Evolutionary conservation across 2,797 vertebrate species (phyloP).

Genomic region (Propithecus deckenii): DNA sequence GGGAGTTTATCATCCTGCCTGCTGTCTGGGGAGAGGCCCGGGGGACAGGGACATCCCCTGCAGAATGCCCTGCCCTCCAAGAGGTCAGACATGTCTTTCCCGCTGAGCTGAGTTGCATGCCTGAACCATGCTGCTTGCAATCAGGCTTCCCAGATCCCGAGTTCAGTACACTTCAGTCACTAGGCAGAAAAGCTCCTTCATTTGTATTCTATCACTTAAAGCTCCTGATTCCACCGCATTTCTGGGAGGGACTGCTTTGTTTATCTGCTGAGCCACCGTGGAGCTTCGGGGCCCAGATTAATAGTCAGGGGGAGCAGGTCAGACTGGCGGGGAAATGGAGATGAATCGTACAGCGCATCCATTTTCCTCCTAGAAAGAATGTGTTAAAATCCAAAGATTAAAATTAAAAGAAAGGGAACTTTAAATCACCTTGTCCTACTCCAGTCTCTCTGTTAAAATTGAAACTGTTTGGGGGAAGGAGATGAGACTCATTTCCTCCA

Average conservation of each 20-base stretch:
- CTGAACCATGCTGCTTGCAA: neutral
- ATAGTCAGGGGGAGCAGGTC: slow-evolving; percentile 60
- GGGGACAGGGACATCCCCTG: neutral
- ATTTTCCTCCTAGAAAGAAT: slow-evolving; percentile 63
- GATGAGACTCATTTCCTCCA: slow-evolving; percentile 64
- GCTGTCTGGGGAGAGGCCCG: neutral
- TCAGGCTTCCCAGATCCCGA: neutral
- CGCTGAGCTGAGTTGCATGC: neutral
- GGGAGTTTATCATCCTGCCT: neutral
- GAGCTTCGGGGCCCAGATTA: slow-evolving; percentile 72
- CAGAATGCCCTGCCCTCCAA: neutral
- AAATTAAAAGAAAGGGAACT: slow-evolving; percentile 50
- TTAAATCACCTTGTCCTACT: slow-evolving; percentile 55
- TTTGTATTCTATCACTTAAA: slow-evolving; percentile 54
- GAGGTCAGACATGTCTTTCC: neutral
- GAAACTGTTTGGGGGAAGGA: neutral
- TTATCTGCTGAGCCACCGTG: neutral
- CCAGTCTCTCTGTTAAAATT: slow-evolving; percentile 60
- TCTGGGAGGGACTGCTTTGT: slow-evolving; percentile 62
- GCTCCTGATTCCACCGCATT: neutral
- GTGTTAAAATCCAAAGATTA: slow-evolving; percentile 71
- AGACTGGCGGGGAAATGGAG: slow-evolving; percentile 61
- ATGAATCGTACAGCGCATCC: neutral
- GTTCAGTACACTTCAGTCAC: neutral
- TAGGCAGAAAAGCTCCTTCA: slow-evolving; percentile 53